phyloP scores from a whole-genome alignment of 30 jellyfish, hydroid and myxozoan genomes.

The Aurelia aurita region DNA sequence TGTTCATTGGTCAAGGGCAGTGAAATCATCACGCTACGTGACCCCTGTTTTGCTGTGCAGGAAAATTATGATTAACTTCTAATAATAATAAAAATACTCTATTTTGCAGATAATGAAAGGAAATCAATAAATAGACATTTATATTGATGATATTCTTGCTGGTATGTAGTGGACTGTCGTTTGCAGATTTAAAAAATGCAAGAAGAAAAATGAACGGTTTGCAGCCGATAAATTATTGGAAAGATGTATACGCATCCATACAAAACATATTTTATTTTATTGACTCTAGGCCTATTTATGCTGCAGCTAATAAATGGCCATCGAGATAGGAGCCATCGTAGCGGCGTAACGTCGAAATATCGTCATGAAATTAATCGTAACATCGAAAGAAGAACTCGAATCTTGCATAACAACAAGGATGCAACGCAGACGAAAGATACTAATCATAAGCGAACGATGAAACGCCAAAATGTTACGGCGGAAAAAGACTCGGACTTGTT shows the following conservation, averaged over 20 bases:
- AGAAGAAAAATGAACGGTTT: too few relatives aligned
- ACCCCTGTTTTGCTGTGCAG: conserved; percentile 21
- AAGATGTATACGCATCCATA: too few relatives aligned
- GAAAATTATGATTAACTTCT: neutral
- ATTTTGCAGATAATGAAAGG: neutral
- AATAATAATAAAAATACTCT: neutral
- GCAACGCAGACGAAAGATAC: neutral
- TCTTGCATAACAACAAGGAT: neutral
- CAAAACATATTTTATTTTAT: too few relatives aligned
- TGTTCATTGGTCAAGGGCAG: conserved; percentile 63
- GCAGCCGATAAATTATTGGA: too few relatives aligned
- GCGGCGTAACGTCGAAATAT: too few relatives aligned
- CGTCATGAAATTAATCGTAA: neutral
- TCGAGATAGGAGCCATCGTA: too few relatives aligned
- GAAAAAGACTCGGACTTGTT: conserved; percentile 21
- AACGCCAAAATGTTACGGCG: conserved; percentile 56
- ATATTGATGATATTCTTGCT: too few relatives aligned
- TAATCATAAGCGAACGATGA: conserved; percentile 26
- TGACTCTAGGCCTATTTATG: too few relatives aligned
- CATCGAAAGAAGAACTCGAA: conserved; percentile 16
- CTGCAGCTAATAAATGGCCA: too few relatives aligned
- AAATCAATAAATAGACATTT: too few relatives aligned
- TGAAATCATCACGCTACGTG: conserved; percentile 54
- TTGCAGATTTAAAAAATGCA: too few relatives aligned
- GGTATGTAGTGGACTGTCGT: too few relatives aligned